phyloP scores from a whole-genome alignment of 2,888 invertebrate species.

The Trachelus tabidus region DNA sequence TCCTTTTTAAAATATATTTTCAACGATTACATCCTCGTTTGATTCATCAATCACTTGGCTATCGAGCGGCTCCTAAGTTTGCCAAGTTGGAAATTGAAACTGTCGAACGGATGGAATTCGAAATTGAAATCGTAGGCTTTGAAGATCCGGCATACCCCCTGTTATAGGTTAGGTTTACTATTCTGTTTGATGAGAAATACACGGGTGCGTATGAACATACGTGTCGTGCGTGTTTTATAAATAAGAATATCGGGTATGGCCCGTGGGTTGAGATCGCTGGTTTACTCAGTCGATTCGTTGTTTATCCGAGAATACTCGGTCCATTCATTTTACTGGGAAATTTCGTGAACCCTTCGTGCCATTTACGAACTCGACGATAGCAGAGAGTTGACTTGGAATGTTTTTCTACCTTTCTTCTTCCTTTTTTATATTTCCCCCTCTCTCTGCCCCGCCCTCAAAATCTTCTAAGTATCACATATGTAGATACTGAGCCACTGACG shows the following conservation, averaged over 20 bases:
- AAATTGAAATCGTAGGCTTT: neutral
- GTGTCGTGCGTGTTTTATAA: neutral
- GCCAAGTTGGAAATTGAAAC: neutral
- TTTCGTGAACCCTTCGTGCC: neutral
- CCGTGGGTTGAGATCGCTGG: neutral
- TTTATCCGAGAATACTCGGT: neutral
- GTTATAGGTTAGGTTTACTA: neutral
- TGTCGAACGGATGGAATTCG: neutral
- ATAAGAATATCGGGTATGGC: neutral
- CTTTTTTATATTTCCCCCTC: neutral
- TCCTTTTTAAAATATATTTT: neutral
- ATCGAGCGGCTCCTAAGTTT: neutral
- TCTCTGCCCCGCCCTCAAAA: too few species aligned
- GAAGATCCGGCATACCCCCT: neutral
- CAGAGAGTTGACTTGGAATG: neutral
- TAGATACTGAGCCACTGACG: too few species aligned
- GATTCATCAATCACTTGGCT: neutral
- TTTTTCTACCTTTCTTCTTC: neutral
- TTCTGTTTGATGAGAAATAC: neutral
- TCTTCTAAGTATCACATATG: too few species aligned
- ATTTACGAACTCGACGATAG: neutral
- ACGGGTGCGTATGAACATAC: neutral
- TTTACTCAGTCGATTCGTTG: neutral
- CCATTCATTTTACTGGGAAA: neutral
- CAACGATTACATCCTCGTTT: neutral